Percentiles rank a stretch among this genome's conserved stretches.
These are phyloP conservation scores for Morpho helenor DNA, from an alignment of 2,888 invertebrate species.

Conservation along the genomic window DNA sequence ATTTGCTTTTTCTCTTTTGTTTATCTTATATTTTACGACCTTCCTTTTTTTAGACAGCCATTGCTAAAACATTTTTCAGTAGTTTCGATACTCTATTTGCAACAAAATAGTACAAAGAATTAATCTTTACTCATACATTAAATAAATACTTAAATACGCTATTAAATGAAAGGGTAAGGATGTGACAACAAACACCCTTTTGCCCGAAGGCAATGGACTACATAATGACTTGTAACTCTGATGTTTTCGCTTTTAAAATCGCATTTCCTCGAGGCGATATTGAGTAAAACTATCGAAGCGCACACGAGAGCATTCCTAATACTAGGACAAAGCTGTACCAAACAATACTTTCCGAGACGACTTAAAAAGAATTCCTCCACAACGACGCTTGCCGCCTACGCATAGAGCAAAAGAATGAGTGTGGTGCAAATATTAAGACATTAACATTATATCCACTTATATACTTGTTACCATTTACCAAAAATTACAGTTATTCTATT, in stretches of 20 bases:
- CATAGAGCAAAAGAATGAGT: constrained; percentile 33
- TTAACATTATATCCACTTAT: neutral
- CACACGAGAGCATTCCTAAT: constrained; percentile 57
- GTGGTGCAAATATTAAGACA: constrained; percentile 36
- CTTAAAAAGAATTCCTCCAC: constrained; percentile 67
- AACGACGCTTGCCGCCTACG: constrained; percentile 48
- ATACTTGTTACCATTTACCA: neutral
- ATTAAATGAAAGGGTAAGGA: constrained; percentile 57
- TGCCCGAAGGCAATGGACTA: constrained; percentile 68
- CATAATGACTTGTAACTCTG: constrained; percentile 72
- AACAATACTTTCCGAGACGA: constrained; percentile 64
- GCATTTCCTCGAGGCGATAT: constrained; percentile 72
- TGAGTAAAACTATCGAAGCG: constrained; percentile 61
- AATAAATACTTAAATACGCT: constrained; percentile 28
- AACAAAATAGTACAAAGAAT: constrained; percentile 20
- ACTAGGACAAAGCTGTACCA: constrained; percentile 54
- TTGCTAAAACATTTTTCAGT: too few relatives aligned
- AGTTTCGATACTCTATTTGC: constrained; percentile 3
- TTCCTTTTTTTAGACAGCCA: too few relatives aligned
- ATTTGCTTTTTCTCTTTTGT: too few relatives aligned
- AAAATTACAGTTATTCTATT: neutral
- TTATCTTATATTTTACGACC: too few relatives aligned
- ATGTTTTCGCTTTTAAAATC: constrained; percentile 77
- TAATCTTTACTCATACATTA: constrained; percentile 27
- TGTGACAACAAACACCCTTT: constrained; percentile 70